Conservation (phyloP, 2,113 vertebrate genomes). For the Labeo catla region DNA sequence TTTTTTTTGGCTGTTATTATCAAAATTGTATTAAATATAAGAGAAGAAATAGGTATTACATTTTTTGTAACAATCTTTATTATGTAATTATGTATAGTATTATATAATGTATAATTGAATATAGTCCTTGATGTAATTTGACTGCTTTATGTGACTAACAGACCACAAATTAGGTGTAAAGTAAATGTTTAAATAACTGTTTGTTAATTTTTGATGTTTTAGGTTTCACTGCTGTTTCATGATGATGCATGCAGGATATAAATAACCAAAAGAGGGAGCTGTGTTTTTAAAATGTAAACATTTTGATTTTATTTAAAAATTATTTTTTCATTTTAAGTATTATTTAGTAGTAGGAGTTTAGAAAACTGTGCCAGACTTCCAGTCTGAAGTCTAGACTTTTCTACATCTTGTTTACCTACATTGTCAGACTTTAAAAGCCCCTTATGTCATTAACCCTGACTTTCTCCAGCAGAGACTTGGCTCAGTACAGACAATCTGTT, state of each 20-base stretch:
- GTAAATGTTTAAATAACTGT: not conserved
- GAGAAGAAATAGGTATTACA: too few relatives aligned
- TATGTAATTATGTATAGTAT: too few relatives aligned
- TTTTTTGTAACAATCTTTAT: too few relatives aligned
- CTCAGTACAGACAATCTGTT: conserved; percentile 31
- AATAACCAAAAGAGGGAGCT: not conserved
- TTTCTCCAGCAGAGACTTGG: conserved; percentile 11
- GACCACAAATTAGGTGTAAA: not conserved
- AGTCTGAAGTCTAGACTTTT: not conserved
- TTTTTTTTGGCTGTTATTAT: not conserved
- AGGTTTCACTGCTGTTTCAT: not conserved
- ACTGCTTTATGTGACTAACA: not conserved
- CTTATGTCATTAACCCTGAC: conserved; percentile 46
- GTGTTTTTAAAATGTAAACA: not conserved
- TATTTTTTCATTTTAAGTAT: not conserved
- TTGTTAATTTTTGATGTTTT: not conserved
- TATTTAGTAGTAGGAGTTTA: not conserved
- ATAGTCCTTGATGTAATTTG: too few relatives aligned
- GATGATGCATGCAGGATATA: not conserved
- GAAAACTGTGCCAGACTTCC: not conserved
- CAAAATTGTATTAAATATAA: not conserved
- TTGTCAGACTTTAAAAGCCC: conserved; percentile 19
- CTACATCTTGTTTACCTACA: conserved; percentile 18
- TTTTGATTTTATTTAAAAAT: not conserved
- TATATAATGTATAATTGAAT: too few relatives aligned